phyloP scores from a whole-genome alignment of 2,113 vertebrate genomes.

The Tyto alba region DNA sequence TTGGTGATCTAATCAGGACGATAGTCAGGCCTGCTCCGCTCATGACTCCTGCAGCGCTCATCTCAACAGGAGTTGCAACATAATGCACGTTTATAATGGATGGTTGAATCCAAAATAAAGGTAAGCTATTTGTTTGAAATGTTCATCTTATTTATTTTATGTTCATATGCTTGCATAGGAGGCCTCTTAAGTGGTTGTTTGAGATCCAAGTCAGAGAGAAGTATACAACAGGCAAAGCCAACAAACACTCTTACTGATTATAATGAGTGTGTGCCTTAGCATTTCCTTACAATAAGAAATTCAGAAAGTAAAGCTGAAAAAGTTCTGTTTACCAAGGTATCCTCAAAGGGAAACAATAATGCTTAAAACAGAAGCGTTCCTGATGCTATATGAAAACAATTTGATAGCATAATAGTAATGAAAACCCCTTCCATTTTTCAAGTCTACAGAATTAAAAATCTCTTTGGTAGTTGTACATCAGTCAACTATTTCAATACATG shows the following conservation, averaged over 20 bases:
- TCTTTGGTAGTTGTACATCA: neutral
- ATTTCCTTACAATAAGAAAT: neutral
- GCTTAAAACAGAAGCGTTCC: neutral
- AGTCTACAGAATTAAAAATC: neutral
- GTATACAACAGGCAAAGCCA: neutral
- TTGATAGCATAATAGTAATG: neutral
- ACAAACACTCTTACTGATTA: neutral
- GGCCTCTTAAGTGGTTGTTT: neutral
- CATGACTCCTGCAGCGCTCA: neutral
- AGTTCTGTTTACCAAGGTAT: neutral
- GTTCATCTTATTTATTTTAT: conserved; percentile 26
- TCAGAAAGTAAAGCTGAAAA: neutral
- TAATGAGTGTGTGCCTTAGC: neutral
- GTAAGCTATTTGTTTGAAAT: conserved; percentile 56
- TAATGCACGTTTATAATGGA: conserved; percentile 47
- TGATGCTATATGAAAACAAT: neutral
- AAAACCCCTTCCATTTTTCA: neutral
- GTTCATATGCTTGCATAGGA: conserved; percentile 14
- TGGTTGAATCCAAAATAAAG: conserved; percentile 64
- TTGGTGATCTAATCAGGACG: conserved; percentile 44
- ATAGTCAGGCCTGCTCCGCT: conserved; percentile 36
- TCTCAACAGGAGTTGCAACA: conserved; percentile 34
- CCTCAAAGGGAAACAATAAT: neutral
- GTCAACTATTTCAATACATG: neutral
- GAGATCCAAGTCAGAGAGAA: neutral